A percentile compares a stretch with the other conserved stretches of the same genome.
These are phyloP conservation scores for Myiozetetes cayanensis DNA, from an alignment of 2,113 vertebrate genomes.

Conservation along the genomic window DNA sequence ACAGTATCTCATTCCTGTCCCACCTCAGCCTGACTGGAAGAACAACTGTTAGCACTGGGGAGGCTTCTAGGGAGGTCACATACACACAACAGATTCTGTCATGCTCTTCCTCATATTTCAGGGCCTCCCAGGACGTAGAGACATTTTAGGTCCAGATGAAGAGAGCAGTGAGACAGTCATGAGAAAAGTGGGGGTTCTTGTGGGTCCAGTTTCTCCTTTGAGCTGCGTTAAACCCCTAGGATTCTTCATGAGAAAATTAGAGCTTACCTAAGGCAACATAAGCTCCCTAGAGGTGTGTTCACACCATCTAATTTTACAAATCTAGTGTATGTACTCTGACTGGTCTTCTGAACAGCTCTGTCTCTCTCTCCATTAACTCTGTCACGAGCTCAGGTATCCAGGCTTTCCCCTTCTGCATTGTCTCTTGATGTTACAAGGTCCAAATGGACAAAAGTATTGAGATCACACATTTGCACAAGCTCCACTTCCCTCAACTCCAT, in stretches of 20 bases:
- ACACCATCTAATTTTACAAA: not conserved
- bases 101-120: not conserved
- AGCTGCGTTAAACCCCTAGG: not conserved
- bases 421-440: not conserved
- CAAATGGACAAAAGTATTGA: not conserved
- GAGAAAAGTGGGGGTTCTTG: not conserved
- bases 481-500: not conserved
- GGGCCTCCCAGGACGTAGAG: not conserved
- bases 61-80: not conserved
- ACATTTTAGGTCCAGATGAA: not conserved
- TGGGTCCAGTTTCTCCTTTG: not conserved
- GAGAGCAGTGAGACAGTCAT: not conserved
- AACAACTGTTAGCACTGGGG: rapidly evolving
- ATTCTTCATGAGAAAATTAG: not conserved
- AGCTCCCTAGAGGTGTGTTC: not conserved
- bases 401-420: not conserved
- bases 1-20: not conserved
- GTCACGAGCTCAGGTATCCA: not conserved
- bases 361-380: not conserved
- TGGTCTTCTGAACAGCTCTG: not conserved
- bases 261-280: not conserved
- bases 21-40: not conserved
- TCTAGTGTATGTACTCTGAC: not conserved
- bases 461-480: not conserved
- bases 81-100: not conserved